These are phyloP conservation scores for Vanessa tameamea DNA, from an alignment of 1,140 invertebrate genomes.

Conservation along the genomic window DNA sequence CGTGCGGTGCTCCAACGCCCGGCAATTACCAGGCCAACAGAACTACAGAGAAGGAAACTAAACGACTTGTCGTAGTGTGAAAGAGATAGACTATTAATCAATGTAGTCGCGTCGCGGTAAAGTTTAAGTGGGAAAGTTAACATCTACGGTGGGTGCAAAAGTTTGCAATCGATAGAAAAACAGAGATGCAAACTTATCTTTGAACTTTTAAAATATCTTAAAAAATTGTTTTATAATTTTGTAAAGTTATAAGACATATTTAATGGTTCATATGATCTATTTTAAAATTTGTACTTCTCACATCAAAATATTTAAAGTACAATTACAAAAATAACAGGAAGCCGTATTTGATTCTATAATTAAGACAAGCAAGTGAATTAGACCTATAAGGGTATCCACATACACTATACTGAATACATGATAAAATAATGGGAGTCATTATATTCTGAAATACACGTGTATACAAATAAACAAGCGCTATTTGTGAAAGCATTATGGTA, in stretches of 20 bases:
- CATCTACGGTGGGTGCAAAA: constrained; percentile 5
- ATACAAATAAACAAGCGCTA: not conserved
- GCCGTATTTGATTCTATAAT: too few species aligned
- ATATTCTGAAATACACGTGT: not conserved
- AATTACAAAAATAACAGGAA: too few species aligned
- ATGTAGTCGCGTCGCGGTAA: not conserved
- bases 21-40: constrained; percentile 70
- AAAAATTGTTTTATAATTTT: not conserved
- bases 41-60: constrained; percentile 28
- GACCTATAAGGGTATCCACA: too few species aligned
- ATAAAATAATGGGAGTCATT: too few species aligned
- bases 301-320: too few species aligned
- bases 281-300: too few species aligned
- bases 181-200: not conserved
- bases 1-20: constrained; percentile 68
- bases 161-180: constrained; percentile 3
- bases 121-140: constrained; percentile 11
- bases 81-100: constrained; percentile 9
- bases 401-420: too few species aligned
- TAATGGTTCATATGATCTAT: too few species aligned
- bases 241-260: not conserved
- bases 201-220: not conserved
- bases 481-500: not conserved
- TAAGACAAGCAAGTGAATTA: too few species aligned
- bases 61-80: constrained; percentile 31